These are phyloP conservation scores for Teleopsis dalmanni DNA, from an alignment of 1,140 invertebrate genomes.

Conservation along the genomic window DNA sequence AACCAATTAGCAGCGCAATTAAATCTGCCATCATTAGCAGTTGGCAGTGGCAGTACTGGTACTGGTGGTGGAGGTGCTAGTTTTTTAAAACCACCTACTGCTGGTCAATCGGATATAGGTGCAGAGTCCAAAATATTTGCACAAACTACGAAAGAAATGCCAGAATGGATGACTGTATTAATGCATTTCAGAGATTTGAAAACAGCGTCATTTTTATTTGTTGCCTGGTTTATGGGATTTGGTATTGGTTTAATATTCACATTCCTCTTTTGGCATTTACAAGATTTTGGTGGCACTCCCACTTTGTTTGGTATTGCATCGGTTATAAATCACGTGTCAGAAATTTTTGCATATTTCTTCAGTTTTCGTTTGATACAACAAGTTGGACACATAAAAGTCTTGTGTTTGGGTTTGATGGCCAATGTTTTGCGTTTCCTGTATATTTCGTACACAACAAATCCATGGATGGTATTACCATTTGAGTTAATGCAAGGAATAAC, in stretches of 20 bases:
- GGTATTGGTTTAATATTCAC: slow-evolving; percentile 99
- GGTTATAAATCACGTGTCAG: slow-evolving; percentile 97
- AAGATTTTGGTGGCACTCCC: slow-evolving; percentile 93
- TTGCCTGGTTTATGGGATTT: slow-evolving; percentile 98
- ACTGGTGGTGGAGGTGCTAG: slow-evolving; percentile 21
- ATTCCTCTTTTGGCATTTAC: slow-evolving; percentile 98
- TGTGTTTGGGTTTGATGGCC: slow-evolving; percentile 85
- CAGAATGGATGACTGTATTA: slow-evolving; percentile 86
- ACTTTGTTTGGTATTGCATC: slow-evolving; percentile 97
- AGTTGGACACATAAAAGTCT: slow-evolving; percentile 89
- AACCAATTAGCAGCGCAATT: slow-evolving; percentile 72
- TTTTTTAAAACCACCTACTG: no score
- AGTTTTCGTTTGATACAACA: slow-evolving; percentile 90
- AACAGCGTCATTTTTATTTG: slow-evolving; percentile 88
- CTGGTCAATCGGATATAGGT: slow-evolving; percentile 50
- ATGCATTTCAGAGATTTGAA: slow-evolving; percentile 86
- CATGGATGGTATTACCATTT: slow-evolving; percentile 97
- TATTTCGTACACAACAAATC: slow-evolving; percentile 87
- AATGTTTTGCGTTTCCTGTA: slow-evolving; percentile 95
- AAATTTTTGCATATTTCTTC: slow-evolving; percentile 98
- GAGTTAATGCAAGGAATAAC: slow-evolving; percentile 98
- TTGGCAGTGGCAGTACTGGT: slow-evolving; percentile 34
- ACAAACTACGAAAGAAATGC: slow-evolving; percentile 82
- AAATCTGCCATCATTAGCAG: slow-evolving; percentile 63
- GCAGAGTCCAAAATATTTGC: slow-evolving; percentile 84